Conservation (phyloP, 2,797 vertebrate species). For the Sebastes minor region DNA sequence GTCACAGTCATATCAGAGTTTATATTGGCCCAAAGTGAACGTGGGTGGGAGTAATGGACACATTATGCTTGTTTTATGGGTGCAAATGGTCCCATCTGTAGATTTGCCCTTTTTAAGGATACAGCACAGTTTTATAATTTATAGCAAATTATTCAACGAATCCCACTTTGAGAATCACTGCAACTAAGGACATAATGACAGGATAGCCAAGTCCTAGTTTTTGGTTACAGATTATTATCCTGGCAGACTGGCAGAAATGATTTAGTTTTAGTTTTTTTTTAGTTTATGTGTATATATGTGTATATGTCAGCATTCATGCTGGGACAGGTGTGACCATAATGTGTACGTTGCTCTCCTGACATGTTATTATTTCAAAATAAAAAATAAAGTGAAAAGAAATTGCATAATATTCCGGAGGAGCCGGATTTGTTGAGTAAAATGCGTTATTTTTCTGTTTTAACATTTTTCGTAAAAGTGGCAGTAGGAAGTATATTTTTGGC, state of each 20-base stretch:
- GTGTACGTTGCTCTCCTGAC: neutral
- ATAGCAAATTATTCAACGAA: no score
- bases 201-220: neutral
- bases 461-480: no score
- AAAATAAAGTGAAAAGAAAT: neutral
- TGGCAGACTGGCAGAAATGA: neutral
- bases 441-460: neutral
- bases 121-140: no score
- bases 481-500: no score
- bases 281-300: neutral
- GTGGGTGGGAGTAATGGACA: no score
- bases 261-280: no score
- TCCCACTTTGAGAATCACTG: neutral
- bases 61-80: no score
- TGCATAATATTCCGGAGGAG: neutral
- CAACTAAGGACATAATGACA: neutral
- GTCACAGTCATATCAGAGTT: no score
- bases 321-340: neutral
- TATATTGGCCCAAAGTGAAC: no score
- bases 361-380: neutral
- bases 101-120: no score
- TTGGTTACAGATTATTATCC: neutral
- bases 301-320: neutral
- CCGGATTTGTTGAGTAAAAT: neutral
- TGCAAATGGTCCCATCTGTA: no score